Conservation (phyloP, 2,888 invertebrate genomes). For the Catocala nupta region DNA sequence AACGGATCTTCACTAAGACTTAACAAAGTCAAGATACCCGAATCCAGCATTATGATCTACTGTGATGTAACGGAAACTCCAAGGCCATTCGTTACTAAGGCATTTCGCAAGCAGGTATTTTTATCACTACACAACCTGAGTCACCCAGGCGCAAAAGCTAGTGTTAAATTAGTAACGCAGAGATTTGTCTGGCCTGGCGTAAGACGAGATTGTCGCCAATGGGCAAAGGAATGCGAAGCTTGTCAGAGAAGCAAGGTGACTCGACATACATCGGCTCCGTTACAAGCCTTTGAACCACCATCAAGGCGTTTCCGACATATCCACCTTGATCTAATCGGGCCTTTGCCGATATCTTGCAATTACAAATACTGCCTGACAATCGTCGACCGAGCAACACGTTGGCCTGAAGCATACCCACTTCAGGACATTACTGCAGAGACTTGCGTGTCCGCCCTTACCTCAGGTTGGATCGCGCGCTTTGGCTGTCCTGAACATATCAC, state of each 20-base stretch:
- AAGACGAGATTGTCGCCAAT: too few species aligned
- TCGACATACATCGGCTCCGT: too few species aligned
- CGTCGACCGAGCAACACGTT: background rate
- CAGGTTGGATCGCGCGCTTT: conserved; percentile 58
- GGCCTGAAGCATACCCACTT: background rate
- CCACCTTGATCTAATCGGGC: background rate
- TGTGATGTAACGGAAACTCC: background rate
- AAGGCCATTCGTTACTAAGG: background rate
- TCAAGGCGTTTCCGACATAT: too few species aligned
- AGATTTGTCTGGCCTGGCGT: too few species aligned
- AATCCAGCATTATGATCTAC: too few species aligned
- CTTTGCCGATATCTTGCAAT: background rate
- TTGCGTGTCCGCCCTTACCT: conserved; percentile 58
- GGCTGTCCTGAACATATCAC: conserved; percentile 58
- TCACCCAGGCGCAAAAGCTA: background rate
- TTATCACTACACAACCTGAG: background rate
- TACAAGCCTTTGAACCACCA: too few species aligned
- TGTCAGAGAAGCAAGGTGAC: too few species aligned
- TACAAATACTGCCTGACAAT: background rate
- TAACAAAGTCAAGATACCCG: too few species aligned
- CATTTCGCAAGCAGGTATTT: background rate
- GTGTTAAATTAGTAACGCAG: too few species aligned
- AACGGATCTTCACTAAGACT: too few species aligned
- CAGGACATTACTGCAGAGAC: conserved; percentile 50
- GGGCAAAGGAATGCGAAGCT: too few species aligned